Conservation (phyloP, 2,113 vertebrate genomes). For the Aptenodytes patagonicus region DNA sequence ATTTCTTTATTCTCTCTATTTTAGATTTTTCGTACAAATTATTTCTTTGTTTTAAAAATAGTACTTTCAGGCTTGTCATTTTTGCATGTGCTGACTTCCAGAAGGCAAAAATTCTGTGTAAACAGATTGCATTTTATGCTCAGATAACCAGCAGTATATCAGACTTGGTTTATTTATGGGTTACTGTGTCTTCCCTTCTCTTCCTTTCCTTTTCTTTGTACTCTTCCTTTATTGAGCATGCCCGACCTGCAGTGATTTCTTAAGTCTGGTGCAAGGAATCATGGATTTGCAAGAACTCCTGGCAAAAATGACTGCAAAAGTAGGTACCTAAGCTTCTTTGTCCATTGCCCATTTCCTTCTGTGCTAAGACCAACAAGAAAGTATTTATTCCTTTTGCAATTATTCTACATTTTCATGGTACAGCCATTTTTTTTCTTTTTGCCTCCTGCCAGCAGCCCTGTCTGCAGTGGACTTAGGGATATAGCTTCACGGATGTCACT, state of each 20-base stretch:
- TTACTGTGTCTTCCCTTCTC: conserved; percentile 3
- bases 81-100: neutral
- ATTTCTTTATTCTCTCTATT: neutral
- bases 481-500: neutral
- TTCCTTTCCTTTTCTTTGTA: neutral
- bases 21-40: neutral
- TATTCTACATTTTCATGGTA: neutral
- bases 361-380: neutral
- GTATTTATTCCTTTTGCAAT: conserved; percentile 9
- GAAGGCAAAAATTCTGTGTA: neutral
- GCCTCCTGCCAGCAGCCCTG: neutral
- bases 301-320: conserved; percentile 97
- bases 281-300: conserved; percentile 98
- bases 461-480: neutral
- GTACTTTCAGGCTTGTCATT: neutral
- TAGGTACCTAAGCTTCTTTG: conserved; percentile 68
- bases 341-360: neutral
- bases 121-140: conserved; percentile 6
- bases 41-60: neutral
- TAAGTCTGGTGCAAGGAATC: conserved; percentile 97
- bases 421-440: neutral
- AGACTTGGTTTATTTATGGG: neutral
- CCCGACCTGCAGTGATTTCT: conserved; percentile 97
- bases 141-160: neutral
- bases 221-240: conserved; percentile 86